These are phyloP conservation scores for Platichthys flesus DNA, from an alignment of 2,113 vertebrate species.

Conservation along the genomic window DNA sequence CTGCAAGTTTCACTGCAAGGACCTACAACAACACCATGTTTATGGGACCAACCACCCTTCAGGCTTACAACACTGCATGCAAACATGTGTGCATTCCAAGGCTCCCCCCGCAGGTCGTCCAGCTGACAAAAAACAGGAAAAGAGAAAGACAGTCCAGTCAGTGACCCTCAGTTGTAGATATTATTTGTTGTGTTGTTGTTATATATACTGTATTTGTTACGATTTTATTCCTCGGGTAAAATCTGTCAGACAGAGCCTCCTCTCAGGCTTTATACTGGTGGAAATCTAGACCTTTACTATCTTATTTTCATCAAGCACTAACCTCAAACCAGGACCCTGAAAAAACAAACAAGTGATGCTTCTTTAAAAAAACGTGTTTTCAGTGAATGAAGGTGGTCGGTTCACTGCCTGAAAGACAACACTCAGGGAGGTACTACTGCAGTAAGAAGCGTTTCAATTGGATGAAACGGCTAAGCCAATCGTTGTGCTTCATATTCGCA, in stretches of 20 bases:
- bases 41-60: too few species aligned
- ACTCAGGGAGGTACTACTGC: neutral
- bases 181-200: too few species aligned
- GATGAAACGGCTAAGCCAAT: conserved; percentile 56
- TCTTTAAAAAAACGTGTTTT: neutral
- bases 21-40: too few species aligned
- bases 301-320: neutral
- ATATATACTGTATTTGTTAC: too few species aligned
- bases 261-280: neutral
- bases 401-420: neutral
- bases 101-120: too few species aligned
- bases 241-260: neutral
- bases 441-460: conserved; percentile 50
- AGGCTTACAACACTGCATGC: too few species aligned
- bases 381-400: neutral
- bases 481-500: neutral
- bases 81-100: too few species aligned
- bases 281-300: neutral
- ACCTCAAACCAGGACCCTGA: neutral
- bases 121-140: too few species aligned
- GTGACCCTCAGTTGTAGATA: too few species aligned
- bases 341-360: neutral
- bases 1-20: too few species aligned
- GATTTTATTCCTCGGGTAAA: neutral
- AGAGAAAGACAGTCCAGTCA: too few species aligned